Evolutionary conservation across 2,113 vertebrate genomes (phyloP).

Genomic region (Tetrax tetrax): DNA sequence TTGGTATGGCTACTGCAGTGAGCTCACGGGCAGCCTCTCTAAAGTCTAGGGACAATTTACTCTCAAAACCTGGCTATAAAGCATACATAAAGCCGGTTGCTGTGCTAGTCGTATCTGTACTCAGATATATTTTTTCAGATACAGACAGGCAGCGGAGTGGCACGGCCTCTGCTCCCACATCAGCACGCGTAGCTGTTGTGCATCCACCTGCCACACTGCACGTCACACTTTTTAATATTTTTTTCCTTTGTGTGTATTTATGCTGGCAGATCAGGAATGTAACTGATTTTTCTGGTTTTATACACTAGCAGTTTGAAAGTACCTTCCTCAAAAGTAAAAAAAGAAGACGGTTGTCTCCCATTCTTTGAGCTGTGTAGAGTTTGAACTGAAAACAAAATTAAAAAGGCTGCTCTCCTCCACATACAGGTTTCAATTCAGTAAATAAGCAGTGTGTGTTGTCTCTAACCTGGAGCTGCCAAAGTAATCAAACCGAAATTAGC

Average conservation of each 20-base stretch:
- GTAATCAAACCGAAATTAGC: neutral
- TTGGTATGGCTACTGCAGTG: neutral
- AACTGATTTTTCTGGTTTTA: neutral
- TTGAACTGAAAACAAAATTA: neutral
- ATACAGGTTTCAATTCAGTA: neutral
- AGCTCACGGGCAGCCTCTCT: fast-evolving
- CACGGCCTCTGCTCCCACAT: neutral
- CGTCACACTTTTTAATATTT: neutral
- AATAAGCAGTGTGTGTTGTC: neutral
- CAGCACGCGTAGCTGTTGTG: neutral
- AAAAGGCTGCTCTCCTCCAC: neutral
- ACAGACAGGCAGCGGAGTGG: neutral
- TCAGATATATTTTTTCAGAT: too few relatives aligned
- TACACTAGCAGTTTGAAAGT: neutral
- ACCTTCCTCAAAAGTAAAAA: neutral
- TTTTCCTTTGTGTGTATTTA: neutral
- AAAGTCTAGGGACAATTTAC: neutral
- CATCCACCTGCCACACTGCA: neutral
- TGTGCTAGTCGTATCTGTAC: neutral
- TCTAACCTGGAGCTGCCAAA: neutral
- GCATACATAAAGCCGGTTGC: neutral
- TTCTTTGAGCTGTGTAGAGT: neutral
- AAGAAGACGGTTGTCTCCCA: neutral
- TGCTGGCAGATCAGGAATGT: neutral
- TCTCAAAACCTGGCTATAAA: neutral